Conservation (phyloP, 2,113 vertebrate species). For the Onychostoma macrolepis region DNA sequence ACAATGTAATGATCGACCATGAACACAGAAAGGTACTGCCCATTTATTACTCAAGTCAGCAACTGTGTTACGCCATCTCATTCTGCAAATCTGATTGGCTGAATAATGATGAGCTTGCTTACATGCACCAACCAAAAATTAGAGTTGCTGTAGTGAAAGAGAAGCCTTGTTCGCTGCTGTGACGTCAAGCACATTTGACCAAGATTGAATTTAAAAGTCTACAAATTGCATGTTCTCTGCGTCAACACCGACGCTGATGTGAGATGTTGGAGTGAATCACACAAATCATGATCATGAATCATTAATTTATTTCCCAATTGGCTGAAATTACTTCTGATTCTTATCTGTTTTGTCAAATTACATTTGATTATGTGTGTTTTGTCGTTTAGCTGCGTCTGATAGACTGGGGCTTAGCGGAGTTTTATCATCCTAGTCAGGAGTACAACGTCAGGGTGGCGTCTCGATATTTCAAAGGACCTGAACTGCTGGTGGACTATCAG, state of each 20-base stretch:
- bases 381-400: conserved; percentile 68
- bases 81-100: background rate
- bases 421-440: conserved; percentile 72
- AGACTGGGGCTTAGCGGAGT: conserved; percentile 73
- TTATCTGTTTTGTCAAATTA: too few species aligned
- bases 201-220: background rate
- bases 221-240: background rate
- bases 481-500: conserved; percentile 73
- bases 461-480: conserved; percentile 73
- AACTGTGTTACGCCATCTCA: background rate
- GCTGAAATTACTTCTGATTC: background rate
- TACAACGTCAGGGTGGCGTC: conserved; percentile 74
- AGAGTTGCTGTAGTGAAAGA: background rate
- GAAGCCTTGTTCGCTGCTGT: background rate
- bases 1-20: conserved; percentile 63
- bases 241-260: background rate
- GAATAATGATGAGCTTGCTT: background rate
- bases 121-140: background rate
- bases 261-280: background rate
- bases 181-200: background rate
- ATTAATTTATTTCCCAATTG: background rate
- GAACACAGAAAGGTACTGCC: conserved; percentile 61
- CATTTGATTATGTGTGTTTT: background rate
- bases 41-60: background rate
- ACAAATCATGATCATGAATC: background rate